A percentile compares a stretch with the other conserved stretches of the same genome.
phyloP scores from a whole-genome alignment of 2,797 vertebrate species.

The Cryptoprocta ferox region DNA sequence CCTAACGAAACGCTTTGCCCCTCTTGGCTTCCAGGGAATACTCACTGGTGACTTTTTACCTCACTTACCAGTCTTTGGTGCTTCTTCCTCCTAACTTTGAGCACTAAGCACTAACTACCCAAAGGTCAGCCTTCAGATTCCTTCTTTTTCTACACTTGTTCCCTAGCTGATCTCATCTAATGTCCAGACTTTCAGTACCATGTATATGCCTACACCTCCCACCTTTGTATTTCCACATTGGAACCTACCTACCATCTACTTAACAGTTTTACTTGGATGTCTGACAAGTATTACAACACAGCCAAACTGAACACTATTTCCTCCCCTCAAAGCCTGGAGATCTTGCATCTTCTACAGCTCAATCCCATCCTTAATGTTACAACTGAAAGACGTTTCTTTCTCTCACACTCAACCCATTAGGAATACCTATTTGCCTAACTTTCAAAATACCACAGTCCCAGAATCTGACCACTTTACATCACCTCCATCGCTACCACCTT shows the following conservation, averaged over 20 bases:
- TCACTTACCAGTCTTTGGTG: not conserved
- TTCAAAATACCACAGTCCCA: not conserved
- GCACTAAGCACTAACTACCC: not conserved
- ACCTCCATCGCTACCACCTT: not conserved
- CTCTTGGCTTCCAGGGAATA: not conserved
- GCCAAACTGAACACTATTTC: not conserved
- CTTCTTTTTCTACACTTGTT: not conserved
- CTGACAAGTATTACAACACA: not conserved
- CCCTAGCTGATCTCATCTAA: not conserved
- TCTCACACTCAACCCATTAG: not conserved
- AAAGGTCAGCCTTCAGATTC: not conserved
- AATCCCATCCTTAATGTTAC: not conserved
- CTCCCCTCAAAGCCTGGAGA: not conserved
- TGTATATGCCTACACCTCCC: not conserved
- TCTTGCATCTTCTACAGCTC: not conserved
- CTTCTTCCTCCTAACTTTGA: not conserved
- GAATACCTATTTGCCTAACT: not conserved
- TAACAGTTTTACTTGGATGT: not conserved
- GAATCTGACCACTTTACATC: not conserved
- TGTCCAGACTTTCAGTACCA: not conserved
- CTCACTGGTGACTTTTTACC: not conserved
- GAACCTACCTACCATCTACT: not conserved
- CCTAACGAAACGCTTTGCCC: not conserved
- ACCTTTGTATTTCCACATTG: not conserved
- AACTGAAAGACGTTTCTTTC: not conserved